phyloP scores from a whole-genome alignment of 2,797 vertebrate species.

The Sylvia borin region DNA sequence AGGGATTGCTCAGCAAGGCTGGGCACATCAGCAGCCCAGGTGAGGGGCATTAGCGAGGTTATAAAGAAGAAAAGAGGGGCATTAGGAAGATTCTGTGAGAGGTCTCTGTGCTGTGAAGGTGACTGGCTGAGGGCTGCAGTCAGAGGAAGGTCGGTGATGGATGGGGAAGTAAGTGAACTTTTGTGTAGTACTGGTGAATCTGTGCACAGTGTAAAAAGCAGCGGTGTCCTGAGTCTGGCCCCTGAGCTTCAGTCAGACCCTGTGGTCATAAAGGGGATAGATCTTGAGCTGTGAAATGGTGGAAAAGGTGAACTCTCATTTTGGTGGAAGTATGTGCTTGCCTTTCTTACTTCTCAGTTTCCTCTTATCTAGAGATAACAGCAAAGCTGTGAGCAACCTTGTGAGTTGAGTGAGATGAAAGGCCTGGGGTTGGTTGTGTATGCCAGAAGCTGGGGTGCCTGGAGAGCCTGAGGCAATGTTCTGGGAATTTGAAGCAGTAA shows the following conservation, averaged over 20 bases:
- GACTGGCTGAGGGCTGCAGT: rapidly evolving
- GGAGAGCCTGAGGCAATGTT: not conserved
- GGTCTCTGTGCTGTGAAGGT: not conserved
- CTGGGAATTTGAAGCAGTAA: not conserved
- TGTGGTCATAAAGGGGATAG: not conserved
- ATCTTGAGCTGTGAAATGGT: not conserved
- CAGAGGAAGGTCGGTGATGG: not conserved
- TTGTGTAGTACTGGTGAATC: not conserved
- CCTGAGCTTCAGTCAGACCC: not conserved
- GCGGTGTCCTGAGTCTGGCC: not conserved
- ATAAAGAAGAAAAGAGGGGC: not conserved
- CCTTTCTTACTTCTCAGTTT: not conserved
- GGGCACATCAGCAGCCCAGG: not conserved
- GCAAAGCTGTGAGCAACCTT: not conserved
- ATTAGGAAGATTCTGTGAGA: rapidly evolving
- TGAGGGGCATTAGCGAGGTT: not conserved
- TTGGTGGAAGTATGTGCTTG: rapidly evolving
- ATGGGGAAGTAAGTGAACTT: not conserved
- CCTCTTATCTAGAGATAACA: not conserved
- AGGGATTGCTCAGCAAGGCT: not conserved
- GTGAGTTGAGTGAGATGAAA: not conserved
- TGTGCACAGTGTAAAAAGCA: not conserved
- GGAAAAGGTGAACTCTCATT: not conserved
- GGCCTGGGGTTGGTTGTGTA: not conserved
- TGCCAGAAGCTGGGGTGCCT: not conserved